Percentiles rank a stretch among this genome's conserved stretches.
phyloP scores from a whole-genome alignment of 2,113 vertebrate genomes.

The Pelecanus crispus region DNA sequence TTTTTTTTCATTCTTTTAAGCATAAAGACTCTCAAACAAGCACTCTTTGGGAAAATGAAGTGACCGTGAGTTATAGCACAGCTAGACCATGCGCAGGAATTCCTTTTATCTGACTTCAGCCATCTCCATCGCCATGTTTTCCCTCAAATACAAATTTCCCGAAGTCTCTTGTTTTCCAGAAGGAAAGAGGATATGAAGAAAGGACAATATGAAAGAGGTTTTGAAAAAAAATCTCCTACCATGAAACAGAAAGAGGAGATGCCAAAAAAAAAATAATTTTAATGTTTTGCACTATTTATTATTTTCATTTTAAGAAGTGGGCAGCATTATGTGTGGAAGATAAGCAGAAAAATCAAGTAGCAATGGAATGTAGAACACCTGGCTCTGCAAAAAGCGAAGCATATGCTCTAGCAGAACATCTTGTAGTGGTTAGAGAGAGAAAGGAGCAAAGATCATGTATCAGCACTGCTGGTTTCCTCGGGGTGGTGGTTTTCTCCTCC shows the following conservation, averaged over 20 bases:
- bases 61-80: not conserved
- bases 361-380: not conserved
- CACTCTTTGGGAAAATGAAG: not conserved
- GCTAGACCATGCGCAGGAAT: not conserved
- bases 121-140: not conserved
- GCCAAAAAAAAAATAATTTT: fast-evolving
- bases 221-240: not conserved
- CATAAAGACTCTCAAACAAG: not conserved
- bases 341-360: not conserved
- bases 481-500: not conserved
- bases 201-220: not conserved
- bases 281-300: not conserved
- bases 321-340: not conserved
- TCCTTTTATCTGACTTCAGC: not conserved
- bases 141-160: slow-evolving; percentile 1
- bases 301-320: not conserved
- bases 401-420: not conserved
- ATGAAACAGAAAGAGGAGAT: not conserved
- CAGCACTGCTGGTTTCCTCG: not conserved
- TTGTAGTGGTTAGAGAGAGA: not conserved
- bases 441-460: not conserved
- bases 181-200: not conserved
- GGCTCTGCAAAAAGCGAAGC: not conserved
- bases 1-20: not conserved
- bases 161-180: not conserved